Base-by-base conservation (phyloP, 2,113 vertebrate species). In the Pelmatolapia mariae region DNA sequence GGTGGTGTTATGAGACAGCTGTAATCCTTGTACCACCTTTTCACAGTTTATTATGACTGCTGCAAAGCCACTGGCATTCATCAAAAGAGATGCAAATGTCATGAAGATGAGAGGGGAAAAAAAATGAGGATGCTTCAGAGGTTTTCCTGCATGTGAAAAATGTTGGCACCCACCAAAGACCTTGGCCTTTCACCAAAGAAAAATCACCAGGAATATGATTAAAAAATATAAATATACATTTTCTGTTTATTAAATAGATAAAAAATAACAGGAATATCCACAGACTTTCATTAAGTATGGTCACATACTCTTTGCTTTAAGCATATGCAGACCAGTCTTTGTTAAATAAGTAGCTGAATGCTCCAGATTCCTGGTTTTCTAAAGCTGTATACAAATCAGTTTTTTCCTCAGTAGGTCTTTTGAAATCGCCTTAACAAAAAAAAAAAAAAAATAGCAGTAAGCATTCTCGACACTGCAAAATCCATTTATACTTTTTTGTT, bases 381-480 rank as follows among this genome's bases (percentile, higher is more conserved):
- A 71, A 73, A 26, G 22, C 22, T 24, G 61, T 36, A 36, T 73
- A 45, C 22, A 10, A 16, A 26, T 43, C 9, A 7, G 22, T 18
- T 76, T 18, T 47, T 76, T 16, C 4, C 66, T 71, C 40, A 24
- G 36, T 71, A 43, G n/a, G 36, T 16, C n/a, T 43, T 71, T 43
- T 43, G n/a, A 71, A 71, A 71, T 43, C 43, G 12, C n/a, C 38
- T 71, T 15, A 24, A 43, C 2, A 10, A 68, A 15, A 63, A 63
- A 22, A 13, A 6, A 7, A 18, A n/a, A 36, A 38, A 68, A 43
- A 22, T 36, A 13, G 19, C 61, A 15, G 12, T 71, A 40, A 43
- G 7, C n/a, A 12, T 22, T 6, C 15, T 18, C 5, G 5, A 8
- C 2, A 0, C 11, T 57, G 24, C 24, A 26, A 57, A 26, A 29